Conservation (phyloP, 2,888 invertebrate genomes). For the Eupithecia abbreviata region DNA sequence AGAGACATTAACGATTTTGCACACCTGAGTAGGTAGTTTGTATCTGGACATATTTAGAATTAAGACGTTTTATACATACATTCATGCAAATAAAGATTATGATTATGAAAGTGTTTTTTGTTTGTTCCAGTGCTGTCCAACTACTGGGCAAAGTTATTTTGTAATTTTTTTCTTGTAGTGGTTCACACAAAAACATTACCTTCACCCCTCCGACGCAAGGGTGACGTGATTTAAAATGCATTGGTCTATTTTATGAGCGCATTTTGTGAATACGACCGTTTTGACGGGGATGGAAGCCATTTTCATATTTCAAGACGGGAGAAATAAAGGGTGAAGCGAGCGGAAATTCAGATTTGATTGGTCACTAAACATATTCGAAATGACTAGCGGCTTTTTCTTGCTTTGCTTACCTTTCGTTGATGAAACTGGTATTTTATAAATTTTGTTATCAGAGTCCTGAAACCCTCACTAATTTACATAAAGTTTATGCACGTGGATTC, state of each 20-base stretch:
- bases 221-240: conserved; percentile 30
- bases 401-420: not conserved
- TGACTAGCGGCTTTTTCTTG: not conserved
- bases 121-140: not conserved
- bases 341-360: not conserved
- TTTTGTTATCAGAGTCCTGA: too few relatives aligned
- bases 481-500: too few relatives aligned
- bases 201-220: not conserved
- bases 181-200: not conserved
- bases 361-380: not conserved
- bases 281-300: conserved; percentile 19
- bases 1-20: too few relatives aligned
- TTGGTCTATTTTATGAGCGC: conserved; percentile 28
- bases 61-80: too few relatives aligned
- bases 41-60: too few relatives aligned
- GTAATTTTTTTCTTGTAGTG: not conserved
- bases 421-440: not conserved
- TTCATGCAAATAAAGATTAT: too few relatives aligned
- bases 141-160: not conserved
- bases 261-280: conserved; percentile 17
- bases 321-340: not conserved
- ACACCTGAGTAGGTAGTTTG: too few relatives aligned
- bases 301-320: conserved; percentile 15
- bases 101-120: too few relatives aligned
- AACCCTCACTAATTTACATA: too few relatives aligned